A percentile compares a stretch with the other conserved stretches of the same genome.
phyloP scores from a whole-genome alignment of 1,140 invertebrate species.

The Drosophila tsacasi region DNA sequence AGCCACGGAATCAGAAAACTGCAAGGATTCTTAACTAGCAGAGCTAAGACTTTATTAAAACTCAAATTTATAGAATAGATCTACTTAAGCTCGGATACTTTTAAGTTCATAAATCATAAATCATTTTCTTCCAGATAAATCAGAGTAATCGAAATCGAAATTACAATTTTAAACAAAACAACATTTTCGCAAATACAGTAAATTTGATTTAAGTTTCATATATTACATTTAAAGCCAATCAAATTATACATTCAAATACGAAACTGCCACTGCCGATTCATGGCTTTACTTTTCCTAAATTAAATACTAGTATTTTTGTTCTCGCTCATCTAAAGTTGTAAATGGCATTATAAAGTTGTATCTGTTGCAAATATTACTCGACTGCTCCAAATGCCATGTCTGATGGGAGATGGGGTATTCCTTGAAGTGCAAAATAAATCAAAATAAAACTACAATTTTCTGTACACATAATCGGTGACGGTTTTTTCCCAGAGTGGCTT shows the following conservation, averaged over 20 bases:
- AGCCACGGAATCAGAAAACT: not conserved
- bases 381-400: slow-evolving; percentile 3
- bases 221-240: not conserved
- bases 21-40: not conserved
- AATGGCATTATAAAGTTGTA: slow-evolving; percentile 1
- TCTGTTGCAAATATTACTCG: not conserved
- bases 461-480: not conserved
- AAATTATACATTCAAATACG: not conserved
- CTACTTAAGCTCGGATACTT: not conserved
- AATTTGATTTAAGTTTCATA: not conserved
- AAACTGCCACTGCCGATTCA: not conserved
- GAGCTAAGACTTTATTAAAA: too few species aligned
- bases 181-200: not conserved
- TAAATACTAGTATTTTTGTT: not conserved
- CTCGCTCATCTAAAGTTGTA: not conserved
- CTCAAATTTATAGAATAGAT: too few species aligned
- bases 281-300: not conserved
- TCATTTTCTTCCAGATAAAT: not conserved
- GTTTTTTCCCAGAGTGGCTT: not conserved
- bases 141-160: too few species aligned
- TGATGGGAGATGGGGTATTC: not conserved
- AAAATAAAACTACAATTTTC: slow-evolving; percentile 1
- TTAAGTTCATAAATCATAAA: not conserved
- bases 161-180: not conserved
- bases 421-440: slow-evolving; percentile 5